A percentile compares a stretch with the other conserved stretches of the same genome.
Evolutionary conservation across 2,113 vertebrate species (phyloP).

Genomic region (Australoheros scitulus): DNA sequence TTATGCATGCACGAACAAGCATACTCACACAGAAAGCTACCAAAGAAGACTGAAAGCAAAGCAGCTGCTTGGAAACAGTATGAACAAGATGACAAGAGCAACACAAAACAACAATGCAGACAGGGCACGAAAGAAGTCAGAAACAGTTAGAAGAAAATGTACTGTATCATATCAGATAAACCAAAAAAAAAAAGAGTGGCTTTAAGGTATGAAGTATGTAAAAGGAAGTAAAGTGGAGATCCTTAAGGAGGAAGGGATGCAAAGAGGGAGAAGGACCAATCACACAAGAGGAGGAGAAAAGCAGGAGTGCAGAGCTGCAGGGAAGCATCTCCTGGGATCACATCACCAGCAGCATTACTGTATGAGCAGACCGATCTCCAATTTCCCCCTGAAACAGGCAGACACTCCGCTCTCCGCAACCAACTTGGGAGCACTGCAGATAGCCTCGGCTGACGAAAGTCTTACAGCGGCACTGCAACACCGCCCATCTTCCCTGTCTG

Average conservation of each 20-base stretch:
- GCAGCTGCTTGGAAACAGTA: conserved; percentile 15
- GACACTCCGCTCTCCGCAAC: conserved; percentile 51
- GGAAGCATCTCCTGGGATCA: conserved; percentile 62
- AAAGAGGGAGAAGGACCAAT: conserved; percentile 27
- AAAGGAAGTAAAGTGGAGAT: conserved; percentile 5
- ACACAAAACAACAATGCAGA: background rate
- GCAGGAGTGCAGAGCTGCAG: conserved; percentile 46
- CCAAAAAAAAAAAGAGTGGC: background rate
- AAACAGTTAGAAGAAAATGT: background rate
- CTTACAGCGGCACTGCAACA: conserved; percentile 76
- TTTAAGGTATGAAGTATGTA: background rate
- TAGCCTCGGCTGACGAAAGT: conserved; percentile 77
- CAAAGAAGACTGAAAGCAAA: conserved; percentile 18
- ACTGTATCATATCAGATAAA: background rate
- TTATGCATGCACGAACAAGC: conserved; percentile 3
- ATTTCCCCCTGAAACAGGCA: conserved; percentile 71
- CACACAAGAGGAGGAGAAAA: conserved; percentile 44
- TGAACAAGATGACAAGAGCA: background rate
- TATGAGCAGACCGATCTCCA: conserved; percentile 64
- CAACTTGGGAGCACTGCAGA: conserved; percentile 68
- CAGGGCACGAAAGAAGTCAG: background rate
- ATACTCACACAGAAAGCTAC: conserved; percentile 1
- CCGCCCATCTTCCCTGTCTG: conserved; percentile 38
- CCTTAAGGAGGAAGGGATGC: background rate
- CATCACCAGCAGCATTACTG: conserved; percentile 73